Base-by-base conservation (phyloP, 2,888 invertebrate species). In the Eupithecia vulgata region DNA sequence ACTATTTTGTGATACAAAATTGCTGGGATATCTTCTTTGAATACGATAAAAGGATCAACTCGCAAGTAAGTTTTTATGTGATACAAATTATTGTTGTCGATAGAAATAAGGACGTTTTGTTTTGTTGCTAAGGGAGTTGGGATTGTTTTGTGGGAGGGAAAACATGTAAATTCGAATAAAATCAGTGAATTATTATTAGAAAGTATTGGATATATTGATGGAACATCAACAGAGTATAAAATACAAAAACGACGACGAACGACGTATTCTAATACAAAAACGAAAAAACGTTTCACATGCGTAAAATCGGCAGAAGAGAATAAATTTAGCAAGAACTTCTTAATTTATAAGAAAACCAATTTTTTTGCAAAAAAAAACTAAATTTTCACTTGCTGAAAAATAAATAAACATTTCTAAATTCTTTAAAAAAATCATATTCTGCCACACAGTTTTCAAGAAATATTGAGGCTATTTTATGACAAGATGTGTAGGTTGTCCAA, bases 11-110 rank as follows among this genome's bases (percentile, higher is more conserved):
- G 84, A 80, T 83, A 82, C 84, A 86, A 79, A 85, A 90, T 89
- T 85, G 85, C 88, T 83, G 89, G 88, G 76, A 88, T 90, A 88
- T 87, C 90, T 87, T 88, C 89, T 89, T 93, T 93, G 92, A 93
- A 93, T 93, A 93, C 83, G 83, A 81, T 87, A 83, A 93, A 93
- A 92, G 93, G 92, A 92, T 89, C 88, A 84, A 84, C 89, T 87
- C 87, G 87, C 91, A 92, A 91, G 93, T 93, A 91, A 93, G 93
- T 92, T 86, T 79, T 72, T 76, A 67, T 62, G 57, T 68, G 48
- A 45, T 68, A 67, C 25, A 8, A 66, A 30, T 52, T 25, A 21
- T 45, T 21, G 73, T 72, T 59, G 15, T 62, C 8, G 62, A 61
- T 15, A 17, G 35, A 64, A 64, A 64, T n/a, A 13, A 12, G 62